Conservation (phyloP, 2,888 invertebrate species). For the Cotesia congregata region DNA sequence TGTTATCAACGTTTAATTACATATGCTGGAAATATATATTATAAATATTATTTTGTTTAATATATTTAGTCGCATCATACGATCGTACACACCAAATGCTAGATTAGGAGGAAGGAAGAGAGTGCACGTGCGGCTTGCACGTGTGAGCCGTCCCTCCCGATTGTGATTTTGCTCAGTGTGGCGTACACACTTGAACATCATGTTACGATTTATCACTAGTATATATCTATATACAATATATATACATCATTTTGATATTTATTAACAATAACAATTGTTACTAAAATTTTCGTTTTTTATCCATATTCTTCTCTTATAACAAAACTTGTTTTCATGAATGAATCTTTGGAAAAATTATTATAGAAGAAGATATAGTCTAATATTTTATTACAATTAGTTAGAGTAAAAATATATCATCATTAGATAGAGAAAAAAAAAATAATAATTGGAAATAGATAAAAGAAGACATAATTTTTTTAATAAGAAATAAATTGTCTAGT, state of each 20-base stretch:
- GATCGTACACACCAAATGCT: slow-evolving; percentile 68
- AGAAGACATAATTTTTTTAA: too few species aligned
- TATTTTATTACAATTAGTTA: too few species aligned
- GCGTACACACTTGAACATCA: slow-evolving; percentile 48
- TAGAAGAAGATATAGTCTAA: too few species aligned
- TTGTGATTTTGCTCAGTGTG: slow-evolving; percentile 55
- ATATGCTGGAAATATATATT: not conserved
- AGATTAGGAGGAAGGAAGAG: slow-evolving; percentile 57
- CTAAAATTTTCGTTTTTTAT: slow-evolving; percentile 5
- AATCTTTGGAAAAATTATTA: too few species aligned
- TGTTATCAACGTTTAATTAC: too few species aligned
- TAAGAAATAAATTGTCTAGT: too few species aligned
- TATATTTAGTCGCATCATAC: slow-evolving; percentile 68
- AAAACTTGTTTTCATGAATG: too few species aligned
- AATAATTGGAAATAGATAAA: too few species aligned
- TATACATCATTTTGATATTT: not conserved
- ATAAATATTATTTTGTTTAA: slow-evolving; percentile 66
- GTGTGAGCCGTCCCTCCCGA: slow-evolving; percentile 68
- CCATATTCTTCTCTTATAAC: not conserved
- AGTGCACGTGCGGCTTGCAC: slow-evolving; percentile 69
- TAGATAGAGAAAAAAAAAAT: too few species aligned
- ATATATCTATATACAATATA: slow-evolving; percentile 3
- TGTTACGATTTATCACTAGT: not conserved
- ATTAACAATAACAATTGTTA: too few species aligned
- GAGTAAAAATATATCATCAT: too few species aligned